These are phyloP conservation scores for Zeus faber DNA, from an alignment of 2,113 vertebrate genomes.

Conservation along the genomic window DNA sequence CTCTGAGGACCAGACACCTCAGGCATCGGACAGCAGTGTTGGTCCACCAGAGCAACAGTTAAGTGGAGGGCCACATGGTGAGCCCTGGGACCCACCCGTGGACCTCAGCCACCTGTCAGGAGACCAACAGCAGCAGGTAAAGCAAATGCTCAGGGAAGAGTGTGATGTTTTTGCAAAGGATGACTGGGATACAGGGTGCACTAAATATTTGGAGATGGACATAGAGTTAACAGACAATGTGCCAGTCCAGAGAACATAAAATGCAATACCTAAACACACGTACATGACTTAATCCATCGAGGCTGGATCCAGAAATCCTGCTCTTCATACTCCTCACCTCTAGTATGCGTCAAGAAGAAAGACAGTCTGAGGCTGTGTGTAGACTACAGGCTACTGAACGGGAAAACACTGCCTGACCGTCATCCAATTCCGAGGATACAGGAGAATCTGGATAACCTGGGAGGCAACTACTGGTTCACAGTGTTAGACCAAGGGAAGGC, in stretches of 20 bases:
- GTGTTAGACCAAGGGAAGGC: constrained; percentile 23
- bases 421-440: constrained; percentile 16
- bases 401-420: constrained; percentile 5
- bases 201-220: background rate
- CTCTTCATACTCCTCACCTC: constrained; percentile 5
- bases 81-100: constrained; percentile 7
- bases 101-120: constrained; percentile 12
- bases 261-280: background rate
- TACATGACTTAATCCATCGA: background rate
- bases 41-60: background rate
- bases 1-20: too few species aligned
- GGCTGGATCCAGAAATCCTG: constrained; percentile 12
- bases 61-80: background rate
- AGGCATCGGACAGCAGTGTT: too few species aligned
- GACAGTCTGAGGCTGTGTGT: constrained; percentile 2
- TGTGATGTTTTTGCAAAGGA: background rate
- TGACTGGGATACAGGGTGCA: background rate
- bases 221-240: constrained; percentile 9
- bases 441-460: constrained; percentile 20
- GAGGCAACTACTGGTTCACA: constrained; percentile 22
- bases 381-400: constrained; percentile 7
- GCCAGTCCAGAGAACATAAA: constrained; percentile 14
- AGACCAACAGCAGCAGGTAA: background rate
- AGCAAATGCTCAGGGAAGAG: background rate
- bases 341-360: constrained; percentile 18